These are phyloP conservation scores for Peromyscus aztecus DNA, from an alignment of 2,797 vertebrate genomes.

Conservation along the genomic window DNA sequence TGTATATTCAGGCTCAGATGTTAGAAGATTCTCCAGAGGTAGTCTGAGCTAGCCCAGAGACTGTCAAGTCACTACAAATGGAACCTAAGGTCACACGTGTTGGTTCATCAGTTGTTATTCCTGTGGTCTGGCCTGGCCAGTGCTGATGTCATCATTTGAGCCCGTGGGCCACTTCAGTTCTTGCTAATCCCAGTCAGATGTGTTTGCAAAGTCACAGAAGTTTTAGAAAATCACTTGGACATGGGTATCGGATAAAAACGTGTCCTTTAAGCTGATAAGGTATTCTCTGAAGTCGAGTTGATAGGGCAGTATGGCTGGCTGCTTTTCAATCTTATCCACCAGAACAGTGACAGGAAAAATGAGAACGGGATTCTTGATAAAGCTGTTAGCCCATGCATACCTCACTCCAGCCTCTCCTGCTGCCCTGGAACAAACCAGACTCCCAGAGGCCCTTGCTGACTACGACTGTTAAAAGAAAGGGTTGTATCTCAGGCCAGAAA, in stretches of 20 bases:
- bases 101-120: not conserved
- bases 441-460: not conserved
- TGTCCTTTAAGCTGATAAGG: not conserved
- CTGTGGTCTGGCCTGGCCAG: not conserved
- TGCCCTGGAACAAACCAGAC: not conserved
- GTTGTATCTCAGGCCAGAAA: not conserved
- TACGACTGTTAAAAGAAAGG: not conserved
- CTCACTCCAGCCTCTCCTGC: not conserved
- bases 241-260: not conserved
- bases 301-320: not conserved
- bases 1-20: not conserved
- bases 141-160: not conserved
- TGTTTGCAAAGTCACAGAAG: conserved; percentile 13
- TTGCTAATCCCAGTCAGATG: not conserved
- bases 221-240: conserved; percentile 12
- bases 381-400: not conserved
- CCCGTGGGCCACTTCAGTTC: not conserved
- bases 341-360: conserved; percentile 55
- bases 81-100: not conserved
- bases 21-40: not conserved
- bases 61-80: not conserved
- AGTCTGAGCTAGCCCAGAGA: not conserved
- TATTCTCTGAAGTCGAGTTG: not conserved
- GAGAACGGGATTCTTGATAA: conserved; percentile 2
- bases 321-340: conserved; percentile 1